Evolutionary conservation across 2,888 invertebrate genomes (phyloP).

Genomic region (Helleia helle): DNA sequence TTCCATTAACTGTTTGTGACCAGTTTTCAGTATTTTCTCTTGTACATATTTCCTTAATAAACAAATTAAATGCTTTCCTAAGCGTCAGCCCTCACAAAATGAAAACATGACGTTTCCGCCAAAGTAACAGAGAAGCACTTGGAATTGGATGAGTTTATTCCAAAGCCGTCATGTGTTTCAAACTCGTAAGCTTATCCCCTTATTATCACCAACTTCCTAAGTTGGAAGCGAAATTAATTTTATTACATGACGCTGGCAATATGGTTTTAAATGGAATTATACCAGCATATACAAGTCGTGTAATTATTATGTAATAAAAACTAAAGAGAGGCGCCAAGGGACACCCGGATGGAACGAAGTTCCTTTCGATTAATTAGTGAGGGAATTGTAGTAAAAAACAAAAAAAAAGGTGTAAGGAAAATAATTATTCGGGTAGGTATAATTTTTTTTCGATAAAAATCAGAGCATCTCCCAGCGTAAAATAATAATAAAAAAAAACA

Average conservation of each 20-base stretch:
- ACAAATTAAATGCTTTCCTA: background rate
- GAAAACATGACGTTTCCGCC: constrained; percentile 9
- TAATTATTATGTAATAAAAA: too few relatives aligned
- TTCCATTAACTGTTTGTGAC: too few relatives aligned
- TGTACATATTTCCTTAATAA: background rate
- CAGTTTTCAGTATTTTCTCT: too few relatives aligned
- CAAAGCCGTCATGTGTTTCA: constrained; percentile 11
- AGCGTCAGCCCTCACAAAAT: constrained; percentile 1
- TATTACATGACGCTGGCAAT: constrained; percentile 4
- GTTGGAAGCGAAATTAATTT: constrained; percentile 5
- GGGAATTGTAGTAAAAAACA: too few relatives aligned
- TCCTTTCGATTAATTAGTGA: too few relatives aligned
- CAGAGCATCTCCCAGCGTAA: too few relatives aligned
- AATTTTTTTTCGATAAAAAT: too few relatives aligned
- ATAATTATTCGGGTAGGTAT: too few relatives aligned
- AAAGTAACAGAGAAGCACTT: constrained; percentile 9
- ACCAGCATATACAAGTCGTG: background rate
- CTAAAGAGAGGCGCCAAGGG: too few relatives aligned
- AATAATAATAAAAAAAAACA: too few relatives aligned
- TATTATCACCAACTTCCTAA: constrained; percentile 10
- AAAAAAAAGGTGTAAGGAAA: too few relatives aligned
- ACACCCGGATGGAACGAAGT: too few relatives aligned
- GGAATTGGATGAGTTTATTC: constrained; percentile 11
- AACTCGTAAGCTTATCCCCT: constrained; percentile 10
- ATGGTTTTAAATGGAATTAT: constrained; percentile 2